A percentile compares a stretch with the other conserved stretches of the same genome.
These are phyloP conservation scores for Rachycentron canadum DNA, from an alignment of 2,797 vertebrate species.

Conservation along the genomic window DNA sequence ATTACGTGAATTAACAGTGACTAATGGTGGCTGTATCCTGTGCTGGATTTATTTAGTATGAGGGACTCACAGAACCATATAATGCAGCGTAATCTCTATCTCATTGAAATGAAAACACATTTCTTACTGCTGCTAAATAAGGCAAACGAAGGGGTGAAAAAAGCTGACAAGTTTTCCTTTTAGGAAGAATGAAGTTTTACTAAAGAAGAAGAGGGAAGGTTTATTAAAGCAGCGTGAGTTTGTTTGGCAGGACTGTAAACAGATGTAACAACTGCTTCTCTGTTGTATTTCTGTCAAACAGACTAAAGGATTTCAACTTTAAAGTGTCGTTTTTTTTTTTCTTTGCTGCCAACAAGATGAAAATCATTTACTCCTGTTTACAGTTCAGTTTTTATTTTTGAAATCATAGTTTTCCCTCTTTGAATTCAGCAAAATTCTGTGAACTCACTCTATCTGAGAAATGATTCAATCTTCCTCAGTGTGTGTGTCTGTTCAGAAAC, in stretches of 20 bases:
- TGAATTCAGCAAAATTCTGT: neutral
- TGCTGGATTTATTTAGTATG: too few relatives aligned
- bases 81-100: too few relatives aligned
- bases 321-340: too few relatives aligned
- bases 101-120: too few relatives aligned
- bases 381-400: neutral
- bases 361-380: neutral
- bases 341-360: too few relatives aligned
- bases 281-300: neutral
- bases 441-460: conserved; percentile 15
- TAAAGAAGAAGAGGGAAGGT: neutral
- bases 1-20: neutral
- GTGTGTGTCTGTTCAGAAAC: conserved; percentile 24
- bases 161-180: too few relatives aligned
- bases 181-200: too few relatives aligned
- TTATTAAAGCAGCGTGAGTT: neutral
- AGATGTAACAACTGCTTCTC: neutral
- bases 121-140: neutral
- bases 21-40: too few relatives aligned
- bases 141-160: too few relatives aligned
- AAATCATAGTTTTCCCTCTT: neutral
- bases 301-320: too few relatives aligned
- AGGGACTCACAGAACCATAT: too few relatives aligned
- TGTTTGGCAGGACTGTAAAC: neutral
- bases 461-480: neutral